A percentile compares a stretch with the other conserved stretches of the same genome.
Conservation (phyloP, 2,888 invertebrate genomes). For the Agrotis puta region DNA sequence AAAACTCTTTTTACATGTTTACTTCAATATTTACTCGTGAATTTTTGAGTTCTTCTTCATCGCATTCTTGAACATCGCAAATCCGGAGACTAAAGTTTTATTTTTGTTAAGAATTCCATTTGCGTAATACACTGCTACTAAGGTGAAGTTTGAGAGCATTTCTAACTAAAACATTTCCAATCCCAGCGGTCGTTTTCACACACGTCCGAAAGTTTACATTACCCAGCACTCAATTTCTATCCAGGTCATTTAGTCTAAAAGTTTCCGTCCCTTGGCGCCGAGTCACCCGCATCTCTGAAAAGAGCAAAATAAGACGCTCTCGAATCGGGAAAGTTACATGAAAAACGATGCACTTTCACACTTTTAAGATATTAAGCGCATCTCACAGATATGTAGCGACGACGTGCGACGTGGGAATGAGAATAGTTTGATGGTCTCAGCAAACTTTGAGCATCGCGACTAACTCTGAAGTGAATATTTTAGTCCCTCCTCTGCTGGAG, state of each 20-base stretch:
- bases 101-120: constrained; percentile 32
- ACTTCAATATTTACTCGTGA: constrained; percentile 27
- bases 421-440: constrained; percentile 79
- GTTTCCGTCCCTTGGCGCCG: constrained; percentile 78
- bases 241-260: constrained; percentile 84
- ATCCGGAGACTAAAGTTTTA: constrained; percentile 12
- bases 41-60: too few species aligned
- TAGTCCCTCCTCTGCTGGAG: constrained; percentile 54
- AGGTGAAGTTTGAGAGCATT: constrained; percentile 49
- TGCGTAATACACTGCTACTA: constrained; percentile 25
- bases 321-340: constrained; percentile 78
- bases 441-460: constrained; percentile 75
- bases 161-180: constrained; percentile 61
- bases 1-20: constrained; percentile 43
- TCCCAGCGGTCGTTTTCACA: constrained; percentile 63
- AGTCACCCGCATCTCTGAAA: constrained; percentile 67
- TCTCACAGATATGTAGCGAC: constrained; percentile 73
- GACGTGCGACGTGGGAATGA: constrained; percentile 76
- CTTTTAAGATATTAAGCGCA: constrained; percentile 73
- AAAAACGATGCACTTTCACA: constrained; percentile 81
- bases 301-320: constrained; percentile 75
- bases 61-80: constrained; percentile 19
- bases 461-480: constrained; percentile 70
- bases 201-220: constrained; percentile 67
- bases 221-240: constrained; percentile 78